Evolutionary conservation across 2,113 vertebrate species (phyloP).

Genomic region (Chascanopsetta lugubris): DNA sequence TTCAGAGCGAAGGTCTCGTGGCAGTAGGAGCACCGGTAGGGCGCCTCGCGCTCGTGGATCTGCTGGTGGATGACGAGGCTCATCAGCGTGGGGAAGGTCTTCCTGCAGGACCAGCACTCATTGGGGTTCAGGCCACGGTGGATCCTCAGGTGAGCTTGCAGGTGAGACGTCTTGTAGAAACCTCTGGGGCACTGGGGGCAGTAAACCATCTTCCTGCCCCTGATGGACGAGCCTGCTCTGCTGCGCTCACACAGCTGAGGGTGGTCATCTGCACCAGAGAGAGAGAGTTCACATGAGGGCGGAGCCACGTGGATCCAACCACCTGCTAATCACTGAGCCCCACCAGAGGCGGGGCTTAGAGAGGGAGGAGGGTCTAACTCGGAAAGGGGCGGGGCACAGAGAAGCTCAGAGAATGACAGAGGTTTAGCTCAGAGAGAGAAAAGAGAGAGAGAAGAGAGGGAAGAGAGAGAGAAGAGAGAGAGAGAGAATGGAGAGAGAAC

Average conservation of each 20-base stretch:
- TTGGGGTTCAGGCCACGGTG: conserved; percentile 59
- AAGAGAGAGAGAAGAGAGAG: too few species aligned
- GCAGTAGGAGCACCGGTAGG: conserved; percentile 65
- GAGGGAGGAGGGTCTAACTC: too few species aligned
- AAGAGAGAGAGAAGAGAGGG: too few species aligned
- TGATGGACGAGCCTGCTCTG: background rate
- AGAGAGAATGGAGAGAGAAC: too few species aligned
- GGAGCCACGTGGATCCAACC: too few species aligned
- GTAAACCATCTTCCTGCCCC: conserved; percentile 56
- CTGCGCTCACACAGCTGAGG: conserved; percentile 10
- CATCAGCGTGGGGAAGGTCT: conserved; percentile 61
- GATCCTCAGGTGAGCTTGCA: conserved; percentile 58
- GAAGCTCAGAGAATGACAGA: too few species aligned
- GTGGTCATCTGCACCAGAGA: conserved; percentile 30
- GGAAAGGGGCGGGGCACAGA: too few species aligned
- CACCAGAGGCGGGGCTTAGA: too few species aligned
- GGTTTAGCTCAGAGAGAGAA: too few species aligned
- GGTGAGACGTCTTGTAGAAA: conserved; percentile 63
- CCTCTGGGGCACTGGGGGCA: conserved; percentile 53
- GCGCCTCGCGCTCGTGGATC: conserved; percentile 51
- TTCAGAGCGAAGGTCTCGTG: conserved; percentile 59
- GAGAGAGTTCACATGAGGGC: conserved; percentile 6
- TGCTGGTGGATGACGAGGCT: conserved; percentile 66
- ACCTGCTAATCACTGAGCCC: too few species aligned
- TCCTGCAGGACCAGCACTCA: conserved; percentile 65